Base-by-base conservation (phyloP, 2,888 invertebrate genomes). In the Lepidochitona cinerea region DNA sequence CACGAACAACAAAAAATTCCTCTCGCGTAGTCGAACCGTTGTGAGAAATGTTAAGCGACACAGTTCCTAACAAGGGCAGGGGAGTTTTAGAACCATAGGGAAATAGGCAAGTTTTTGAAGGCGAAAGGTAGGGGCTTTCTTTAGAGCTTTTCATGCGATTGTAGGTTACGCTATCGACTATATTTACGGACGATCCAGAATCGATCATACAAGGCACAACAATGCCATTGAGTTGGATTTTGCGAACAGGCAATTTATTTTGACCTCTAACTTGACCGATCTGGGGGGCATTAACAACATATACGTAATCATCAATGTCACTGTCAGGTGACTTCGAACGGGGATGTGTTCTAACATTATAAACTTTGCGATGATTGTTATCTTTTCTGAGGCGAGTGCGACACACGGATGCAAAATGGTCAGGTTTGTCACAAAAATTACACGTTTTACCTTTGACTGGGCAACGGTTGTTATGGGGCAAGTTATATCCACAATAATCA, bases 361-460 rank as follows among this genome's bases (percentile, higher is more conserved):
- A 29, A 23, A 59, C 23, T n/a, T n/a, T n/a, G 29, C 23, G 49
- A 2, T 59, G 59, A 14, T 59, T 29, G 14, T 59, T n/a, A n/a
- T n/a, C n/a, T n/a, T n/a, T n/a, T n/a, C 12, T n/a, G 7, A 54
- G 54, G 26, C 54, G 26, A 12, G 54, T n/a, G 14, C 54, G 54
- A 49, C 64, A 70, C 2, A 70, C 70, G 5, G 32, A 32, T 18
- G 64, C n/a, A 29, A 37, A 71, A 49, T 64, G 71, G 29, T 70
- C 53, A n/a, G 9, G 12, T 26, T 18, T 49, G n/a, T 35, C 52
- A 29, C 70, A 53, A 12, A 9, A 52, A 23, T 52, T 37, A 49
- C 69, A 70, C 18, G 49, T 53, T 33, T 70, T 70, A 23, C 70
- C 70, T 23, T 53, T 70, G 9, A 54, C 70, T 52, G 70, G 70